Base-by-base conservation (phyloP, 1,140 invertebrate species). In the Pemphigus obesinymphae region DNA sequence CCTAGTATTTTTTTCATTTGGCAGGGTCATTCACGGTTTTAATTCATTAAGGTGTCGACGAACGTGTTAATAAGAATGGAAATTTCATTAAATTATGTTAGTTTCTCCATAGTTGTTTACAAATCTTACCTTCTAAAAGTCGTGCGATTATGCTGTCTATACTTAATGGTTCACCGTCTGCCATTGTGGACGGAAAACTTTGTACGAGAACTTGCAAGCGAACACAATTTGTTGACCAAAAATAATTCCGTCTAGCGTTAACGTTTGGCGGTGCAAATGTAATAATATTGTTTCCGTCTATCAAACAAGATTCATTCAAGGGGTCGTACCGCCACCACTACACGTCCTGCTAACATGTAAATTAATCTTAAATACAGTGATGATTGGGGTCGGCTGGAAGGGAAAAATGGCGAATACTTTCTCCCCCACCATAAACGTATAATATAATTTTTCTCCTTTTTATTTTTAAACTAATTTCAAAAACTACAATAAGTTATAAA, bases 141-240 rank as follows among this genome's bases (percentile, higher is more conserved):
- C 85, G 83, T 20, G 85, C 84, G 26, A 85, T 85, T 50, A 85
- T 85, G 68, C 83, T 85, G 82, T 85, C 85, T 58, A 85, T 84
- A 70, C 84, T 85, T 31, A 85, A 80, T 73, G 84, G 84, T 72
- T 85, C 84, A 7, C 82, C 63, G 61, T 82, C 82, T 34, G 82
- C 82, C 82, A 82, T 82, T 50, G 55, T 80, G 55, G 55, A 80
- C 55, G 76, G 53, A 55, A 58, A 58, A 63, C 37, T 26, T 80
- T 43, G 34, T 10, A 31, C 2, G 31, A 11, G 15, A 45, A 40
- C 26, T 37, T n/a, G 31, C 31, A 13, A 58, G 13, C 43, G 2
- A 58, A 58, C 23, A 70, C 31, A 2, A 37, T 55, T 37, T 10
- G 34, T 34, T 58, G 11, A 75, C 29, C 7, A 11, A n/a, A n/a